phyloP scores from a whole-genome alignment of 2,888 invertebrate genomes.

The Hoplodrina ambigua region DNA sequence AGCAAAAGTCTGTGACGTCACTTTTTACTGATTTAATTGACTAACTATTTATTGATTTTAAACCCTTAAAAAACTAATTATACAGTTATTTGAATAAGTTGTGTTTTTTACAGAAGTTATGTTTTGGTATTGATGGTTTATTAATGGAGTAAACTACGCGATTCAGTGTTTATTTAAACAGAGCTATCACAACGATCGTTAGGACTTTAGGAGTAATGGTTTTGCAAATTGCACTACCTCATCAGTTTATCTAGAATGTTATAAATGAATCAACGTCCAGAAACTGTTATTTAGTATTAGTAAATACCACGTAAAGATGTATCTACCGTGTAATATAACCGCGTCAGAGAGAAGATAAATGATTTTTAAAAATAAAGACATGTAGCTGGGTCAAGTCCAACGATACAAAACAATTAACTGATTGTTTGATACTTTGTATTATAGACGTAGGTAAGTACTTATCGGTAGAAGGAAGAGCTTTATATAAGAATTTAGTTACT shows the following conservation, averaged over 20 bases:
- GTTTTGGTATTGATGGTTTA: too few relatives aligned
- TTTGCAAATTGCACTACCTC: conserved; percentile 32
- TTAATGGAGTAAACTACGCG: too few relatives aligned
- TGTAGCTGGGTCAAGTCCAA: conserved; percentile 69
- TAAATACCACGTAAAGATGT: conserved; percentile 29
- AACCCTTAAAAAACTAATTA: too few relatives aligned
- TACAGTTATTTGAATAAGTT: too few relatives aligned
- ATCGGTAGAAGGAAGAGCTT: neutral
- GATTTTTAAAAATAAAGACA: conserved; percentile 68
- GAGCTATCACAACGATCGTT: conserved; percentile 20
- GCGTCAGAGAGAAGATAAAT: conserved; percentile 60
- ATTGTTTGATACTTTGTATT: conserved; percentile 31
- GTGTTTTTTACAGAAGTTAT: too few relatives aligned
- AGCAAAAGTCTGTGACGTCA: too few relatives aligned
- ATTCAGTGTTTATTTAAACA: conserved; percentile 20
- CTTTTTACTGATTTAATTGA: too few relatives aligned
- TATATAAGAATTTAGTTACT: neutral
- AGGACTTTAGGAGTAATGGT: conserved; percentile 28
- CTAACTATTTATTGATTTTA: too few relatives aligned
- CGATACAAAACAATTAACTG: conserved; percentile 42
- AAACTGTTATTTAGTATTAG: conserved; percentile 34
- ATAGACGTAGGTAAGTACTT: neutral
- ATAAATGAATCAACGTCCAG: conserved; percentile 51
- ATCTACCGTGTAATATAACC: conserved; percentile 22
- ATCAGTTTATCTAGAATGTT: conserved; percentile 15